A percentile compares a stretch with the other conserved stretches of the same genome.
These are phyloP conservation scores for Pterophyllum scalare DNA, from an alignment of 2,113 vertebrate species.

Conservation along the genomic window DNA sequence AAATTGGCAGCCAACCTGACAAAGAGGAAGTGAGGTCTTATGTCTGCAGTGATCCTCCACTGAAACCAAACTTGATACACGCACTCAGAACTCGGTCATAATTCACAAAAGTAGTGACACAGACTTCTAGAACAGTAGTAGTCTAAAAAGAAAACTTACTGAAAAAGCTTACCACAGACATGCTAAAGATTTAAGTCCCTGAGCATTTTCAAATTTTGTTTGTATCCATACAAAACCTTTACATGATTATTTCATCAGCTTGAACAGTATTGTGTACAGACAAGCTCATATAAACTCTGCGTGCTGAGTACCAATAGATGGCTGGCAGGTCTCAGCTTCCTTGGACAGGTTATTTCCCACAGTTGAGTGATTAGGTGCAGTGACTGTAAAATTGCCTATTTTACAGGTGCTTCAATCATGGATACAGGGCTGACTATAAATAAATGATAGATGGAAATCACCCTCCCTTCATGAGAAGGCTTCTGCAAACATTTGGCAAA, in stretches of 20 bases:
- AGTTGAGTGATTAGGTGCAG: constrained; percentile 78
- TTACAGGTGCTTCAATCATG: constrained; percentile 78
- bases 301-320: background rate
- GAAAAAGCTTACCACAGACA: background rate
- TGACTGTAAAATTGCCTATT: constrained; percentile 82
- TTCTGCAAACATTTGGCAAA: constrained; percentile 67
- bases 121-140: background rate
- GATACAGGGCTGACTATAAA: constrained; percentile 74
- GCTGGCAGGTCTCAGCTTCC: constrained; percentile 64
- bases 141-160: background rate
- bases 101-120: background rate
- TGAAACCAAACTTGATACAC: too few relatives aligned
- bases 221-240: constrained; percentile 5
- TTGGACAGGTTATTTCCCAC: constrained; percentile 75
- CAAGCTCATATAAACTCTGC: background rate
- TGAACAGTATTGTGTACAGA: constrained; percentile 4
- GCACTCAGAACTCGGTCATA: background rate
- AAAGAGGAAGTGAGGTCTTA: background rate
- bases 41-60: background rate
- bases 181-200: background rate
- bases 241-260: constrained; percentile 6
- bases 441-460: constrained; percentile 73
- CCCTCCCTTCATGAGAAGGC: constrained; percentile 58
- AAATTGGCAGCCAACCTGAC: background rate
- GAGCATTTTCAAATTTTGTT: background rate